Conservation (phyloP, 2,113 vertebrate genomes). For the Burhinus oedicnemus region DNA sequence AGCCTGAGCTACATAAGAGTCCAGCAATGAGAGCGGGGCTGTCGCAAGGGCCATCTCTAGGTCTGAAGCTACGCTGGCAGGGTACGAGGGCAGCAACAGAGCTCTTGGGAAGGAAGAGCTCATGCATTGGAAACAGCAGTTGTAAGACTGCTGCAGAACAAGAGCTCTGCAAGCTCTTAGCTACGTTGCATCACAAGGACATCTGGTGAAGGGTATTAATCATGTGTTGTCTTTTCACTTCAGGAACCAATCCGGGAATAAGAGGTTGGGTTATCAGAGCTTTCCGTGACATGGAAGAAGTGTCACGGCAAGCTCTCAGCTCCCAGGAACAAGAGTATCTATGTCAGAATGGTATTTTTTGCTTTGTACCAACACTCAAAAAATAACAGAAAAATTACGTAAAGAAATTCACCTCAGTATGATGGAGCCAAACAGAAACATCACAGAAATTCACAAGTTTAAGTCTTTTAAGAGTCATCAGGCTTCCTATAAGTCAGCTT, state of each 20-base stretch:
- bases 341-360: background rate
- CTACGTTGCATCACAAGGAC: background rate
- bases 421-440: background rate
- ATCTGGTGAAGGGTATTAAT: background rate
- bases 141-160: background rate
- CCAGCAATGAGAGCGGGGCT: background rate
- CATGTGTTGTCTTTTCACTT: background rate
- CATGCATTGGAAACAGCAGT: background rate
- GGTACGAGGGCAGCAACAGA: background rate
- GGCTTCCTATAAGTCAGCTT: background rate
- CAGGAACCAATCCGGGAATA: background rate
- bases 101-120: background rate
- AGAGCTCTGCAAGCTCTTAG: background rate
- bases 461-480: background rate
- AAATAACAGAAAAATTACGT: background rate
- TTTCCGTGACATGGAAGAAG: fast-evolving
- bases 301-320: background rate
- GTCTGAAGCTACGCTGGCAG: background rate
- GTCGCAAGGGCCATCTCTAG: background rate
- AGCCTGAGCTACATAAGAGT: background rate
- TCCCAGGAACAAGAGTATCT: background rate
- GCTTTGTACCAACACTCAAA: background rate
- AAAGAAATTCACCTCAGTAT: background rate
- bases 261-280: background rate
- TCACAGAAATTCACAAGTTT: background rate